phyloP scores from a whole-genome alignment of 2,797 vertebrate genomes.

The Sarcoramphus papa region DNA sequence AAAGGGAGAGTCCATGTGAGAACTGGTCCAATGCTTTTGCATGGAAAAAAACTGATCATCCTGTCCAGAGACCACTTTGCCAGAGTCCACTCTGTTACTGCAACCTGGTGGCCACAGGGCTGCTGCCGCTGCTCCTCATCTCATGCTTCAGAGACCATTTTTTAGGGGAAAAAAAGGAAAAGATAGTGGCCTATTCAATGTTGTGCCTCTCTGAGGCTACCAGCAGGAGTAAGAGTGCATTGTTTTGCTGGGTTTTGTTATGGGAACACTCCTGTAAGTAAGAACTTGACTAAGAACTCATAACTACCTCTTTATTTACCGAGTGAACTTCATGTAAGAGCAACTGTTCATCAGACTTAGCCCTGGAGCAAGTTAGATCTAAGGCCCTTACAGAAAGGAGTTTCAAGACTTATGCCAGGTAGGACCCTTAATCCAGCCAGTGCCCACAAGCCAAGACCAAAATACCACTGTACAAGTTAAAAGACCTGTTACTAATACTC shows the following conservation, averaged over 20 bases:
- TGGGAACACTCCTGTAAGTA: neutral
- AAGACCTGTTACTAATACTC: neutral
- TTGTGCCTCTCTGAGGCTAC: neutral
- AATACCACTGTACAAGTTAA: neutral
- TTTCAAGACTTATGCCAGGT: neutral
- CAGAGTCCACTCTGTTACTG: neutral
- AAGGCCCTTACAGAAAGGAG: neutral
- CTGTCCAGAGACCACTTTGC: neutral
- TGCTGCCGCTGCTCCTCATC: neutral
- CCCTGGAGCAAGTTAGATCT: neutral
- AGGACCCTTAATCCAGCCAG: neutral
- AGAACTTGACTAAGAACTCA: neutral
- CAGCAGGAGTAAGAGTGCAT: neutral
- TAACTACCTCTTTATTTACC: neutral
- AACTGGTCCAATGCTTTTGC: neutral
- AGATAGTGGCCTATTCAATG: neutral
- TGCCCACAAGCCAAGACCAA: neutral
- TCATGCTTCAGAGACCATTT: neutral
- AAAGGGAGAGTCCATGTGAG: neutral
- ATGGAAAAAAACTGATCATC: neutral
- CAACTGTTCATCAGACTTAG: neutral
- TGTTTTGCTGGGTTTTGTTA: neutral
- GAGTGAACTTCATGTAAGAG: neutral
- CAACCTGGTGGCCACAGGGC: neutral
- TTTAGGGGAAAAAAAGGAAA: neutral